Evolutionary conservation across 2,888 invertebrate species (phyloP), one percentile per base, ranked within the genome.

Genomic region (Embidobia sp.): DNA sequence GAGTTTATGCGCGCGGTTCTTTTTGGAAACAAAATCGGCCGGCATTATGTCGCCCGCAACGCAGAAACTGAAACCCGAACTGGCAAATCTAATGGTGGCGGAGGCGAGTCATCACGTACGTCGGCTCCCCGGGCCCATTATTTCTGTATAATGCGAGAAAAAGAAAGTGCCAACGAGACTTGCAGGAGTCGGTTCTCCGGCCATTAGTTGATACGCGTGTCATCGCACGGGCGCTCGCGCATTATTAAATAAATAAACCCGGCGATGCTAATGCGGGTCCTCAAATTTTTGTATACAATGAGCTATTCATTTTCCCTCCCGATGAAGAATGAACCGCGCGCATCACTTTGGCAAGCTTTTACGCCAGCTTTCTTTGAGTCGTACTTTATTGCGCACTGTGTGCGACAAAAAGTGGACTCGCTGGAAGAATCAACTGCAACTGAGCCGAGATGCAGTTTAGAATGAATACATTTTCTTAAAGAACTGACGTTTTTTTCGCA

Each of bases 61-160:
- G 57, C 83, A 81, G n/a, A n/a, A n/a, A 85, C 78, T 88, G 88
- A 88, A 87, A 88, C 84, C 83, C 77, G 87, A 88, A 85, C 63
- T 76, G 83, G 86, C 86, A 85, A 80, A 85, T 85, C 88, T 84
- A 89, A 89, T 88, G 86, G 84, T 80, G 81, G 81, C 84, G 77
- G 63, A 67, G 80, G 81, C 85, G 80, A 84, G 84, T 83, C 85
- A 86, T 85, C 87, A 88, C 87, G 87, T 87, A 84, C 84, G 64
- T 74, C 57, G 61, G 48, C 44, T 42, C 55, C 44, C 57, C 46
- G 48, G 77, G 67, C 51, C 66, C 57, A 78, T 76, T 80, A 77
- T 70, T 63, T 51, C 51, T 55, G 26, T 51, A 67, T 66, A 77
- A 63, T 74, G 42, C 66, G 72, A 57, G 26, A 53, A 73, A 63